phyloP scores from a whole-genome alignment of 2,797 vertebrate species.

The Coilia nasus region DNA sequence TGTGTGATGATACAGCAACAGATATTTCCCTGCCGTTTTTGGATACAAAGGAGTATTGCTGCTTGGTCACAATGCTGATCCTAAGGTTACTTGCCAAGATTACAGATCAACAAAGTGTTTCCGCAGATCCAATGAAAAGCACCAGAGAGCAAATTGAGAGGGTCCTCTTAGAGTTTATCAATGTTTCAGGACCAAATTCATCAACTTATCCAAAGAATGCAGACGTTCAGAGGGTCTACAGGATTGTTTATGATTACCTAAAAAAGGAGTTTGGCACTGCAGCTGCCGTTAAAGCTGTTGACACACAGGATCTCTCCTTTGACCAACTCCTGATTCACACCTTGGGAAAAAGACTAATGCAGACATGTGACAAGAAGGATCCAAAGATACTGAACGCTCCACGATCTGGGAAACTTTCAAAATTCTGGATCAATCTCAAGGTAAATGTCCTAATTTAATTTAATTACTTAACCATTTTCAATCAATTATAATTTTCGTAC shows the following conservation, averaged over 20 bases:
- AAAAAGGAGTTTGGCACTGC: background rate
- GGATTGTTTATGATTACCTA: background rate
- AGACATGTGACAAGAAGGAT: background rate
- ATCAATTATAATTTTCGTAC: background rate
- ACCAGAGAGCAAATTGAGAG: background rate
- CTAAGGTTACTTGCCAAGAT: conserved; percentile 8
- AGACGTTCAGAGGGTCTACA: background rate
- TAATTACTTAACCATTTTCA: background rate
- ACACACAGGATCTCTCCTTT: background rate
- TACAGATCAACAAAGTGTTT: background rate
- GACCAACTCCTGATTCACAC: background rate
- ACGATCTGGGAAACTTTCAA: background rate
- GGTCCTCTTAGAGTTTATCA: background rate
- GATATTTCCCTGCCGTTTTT: background rate
- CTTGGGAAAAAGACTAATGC: background rate
- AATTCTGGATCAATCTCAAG: background rate
- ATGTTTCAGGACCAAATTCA: background rate
- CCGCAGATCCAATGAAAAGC: background rate
- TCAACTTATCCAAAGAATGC: background rate
- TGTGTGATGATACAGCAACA: background rate
- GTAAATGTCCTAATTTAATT: background rate
- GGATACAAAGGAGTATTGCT: background rate
- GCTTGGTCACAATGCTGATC: conserved; percentile 13
- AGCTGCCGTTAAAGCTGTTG: background rate
- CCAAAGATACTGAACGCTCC: background rate